These are phyloP conservation scores for Hirtodrosophila duncani DNA, from an alignment of 2,888 invertebrate species.

Conservation along the genomic window DNA sequence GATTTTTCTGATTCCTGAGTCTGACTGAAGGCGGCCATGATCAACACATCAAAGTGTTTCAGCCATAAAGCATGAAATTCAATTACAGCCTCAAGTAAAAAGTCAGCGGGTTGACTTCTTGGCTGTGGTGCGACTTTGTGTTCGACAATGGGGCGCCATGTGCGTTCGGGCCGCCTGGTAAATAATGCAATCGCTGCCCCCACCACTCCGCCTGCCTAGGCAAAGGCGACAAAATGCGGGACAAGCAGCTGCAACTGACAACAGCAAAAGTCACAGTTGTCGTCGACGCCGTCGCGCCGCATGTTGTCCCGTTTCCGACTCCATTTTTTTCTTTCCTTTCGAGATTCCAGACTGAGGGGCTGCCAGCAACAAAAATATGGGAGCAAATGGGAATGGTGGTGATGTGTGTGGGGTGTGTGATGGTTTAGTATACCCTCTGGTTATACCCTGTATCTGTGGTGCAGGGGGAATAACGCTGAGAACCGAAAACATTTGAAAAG, in stretches of 20 bases:
- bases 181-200: too few relatives aligned
- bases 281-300: slow-evolving; percentile 41
- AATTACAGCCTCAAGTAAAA: slow-evolving; percentile 44
- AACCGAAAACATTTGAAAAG: too few relatives aligned
- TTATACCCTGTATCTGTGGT: too few relatives aligned
- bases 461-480: too few relatives aligned
- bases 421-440: too few relatives aligned
- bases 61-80: slow-evolving; percentile 49
- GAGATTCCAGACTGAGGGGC: slow-evolving; percentile 38
- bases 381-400: too few relatives aligned
- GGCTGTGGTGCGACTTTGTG: slow-evolving; percentile 46
- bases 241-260: slow-evolving; percentile 49
- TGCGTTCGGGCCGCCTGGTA: too few relatives aligned
- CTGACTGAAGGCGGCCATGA: slow-evolving; percentile 12
- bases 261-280: slow-evolving; percentile 22
- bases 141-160: slow-evolving; percentile 19
- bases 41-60: slow-evolving; percentile 9
- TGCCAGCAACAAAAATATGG: slow-evolving; percentile 49
- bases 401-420: too few relatives aligned
- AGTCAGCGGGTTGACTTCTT: slow-evolving; percentile 59
- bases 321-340: too few relatives aligned
- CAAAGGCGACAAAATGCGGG: slow-evolving; percentile 23
- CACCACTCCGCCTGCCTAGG: background rate
- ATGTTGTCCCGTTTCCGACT: slow-evolving; percentile 45
- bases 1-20: background rate